Conservation (phyloP, 1,140 invertebrate genomes). For the Rhopalosiphum padi region DNA sequence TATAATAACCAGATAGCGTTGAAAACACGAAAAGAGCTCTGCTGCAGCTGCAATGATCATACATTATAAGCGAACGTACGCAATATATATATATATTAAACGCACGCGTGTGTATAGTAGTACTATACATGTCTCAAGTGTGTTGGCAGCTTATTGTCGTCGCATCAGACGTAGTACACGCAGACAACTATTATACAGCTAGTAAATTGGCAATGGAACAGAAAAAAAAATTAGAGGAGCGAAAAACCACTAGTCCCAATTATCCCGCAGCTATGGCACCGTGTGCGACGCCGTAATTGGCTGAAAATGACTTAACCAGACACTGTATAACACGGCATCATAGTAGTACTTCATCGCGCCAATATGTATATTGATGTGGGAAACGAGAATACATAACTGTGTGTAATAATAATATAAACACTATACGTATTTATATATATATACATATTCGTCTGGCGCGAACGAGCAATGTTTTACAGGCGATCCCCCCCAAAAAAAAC, state of each 20-base stretch:
- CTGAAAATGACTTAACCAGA: conserved; percentile 25
- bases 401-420: background rate
- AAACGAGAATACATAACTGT: background rate
- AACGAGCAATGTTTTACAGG: background rate
- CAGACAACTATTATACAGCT: background rate
- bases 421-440: background rate
- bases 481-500: too few relatives aligned
- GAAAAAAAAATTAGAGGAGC: conserved; percentile 8
- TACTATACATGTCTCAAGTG: background rate
- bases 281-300: background rate
- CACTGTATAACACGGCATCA: background rate
- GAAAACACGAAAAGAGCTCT: background rate
- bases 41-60: background rate
- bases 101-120: too few relatives aligned
- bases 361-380: conserved; percentile 23
- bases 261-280: background rate
- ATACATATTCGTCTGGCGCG: background rate
- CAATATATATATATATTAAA: background rate
- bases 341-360: background rate
- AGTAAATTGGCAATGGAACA: conserved; percentile 37
- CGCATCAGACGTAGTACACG: background rate
- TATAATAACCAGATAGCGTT: background rate
- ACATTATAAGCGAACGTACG: background rate
- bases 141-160: conserved; percentile 26
- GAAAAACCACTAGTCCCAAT: conserved; percentile 40